Conservation (phyloP, 2,888 invertebrate genomes). For the Liopterus haemorrhoidalis region DNA sequence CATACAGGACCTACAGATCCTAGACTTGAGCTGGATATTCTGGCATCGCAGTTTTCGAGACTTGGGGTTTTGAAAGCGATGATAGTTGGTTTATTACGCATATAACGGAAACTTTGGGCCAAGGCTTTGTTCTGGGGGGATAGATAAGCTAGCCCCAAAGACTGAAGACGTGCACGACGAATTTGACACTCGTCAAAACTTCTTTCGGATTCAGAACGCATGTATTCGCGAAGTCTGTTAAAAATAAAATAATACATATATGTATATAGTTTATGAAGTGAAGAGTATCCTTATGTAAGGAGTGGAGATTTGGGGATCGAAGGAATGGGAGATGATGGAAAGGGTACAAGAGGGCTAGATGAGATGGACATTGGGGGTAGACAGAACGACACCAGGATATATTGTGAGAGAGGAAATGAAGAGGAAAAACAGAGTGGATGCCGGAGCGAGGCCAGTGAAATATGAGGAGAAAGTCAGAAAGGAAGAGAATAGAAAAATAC, state of each 20-base stretch:
- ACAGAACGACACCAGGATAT: too few relatives aligned
- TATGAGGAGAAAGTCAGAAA: too few relatives aligned
- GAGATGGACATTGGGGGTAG: too few relatives aligned
- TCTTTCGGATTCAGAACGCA: constrained; percentile 73
- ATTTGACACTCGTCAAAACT: constrained; percentile 66
- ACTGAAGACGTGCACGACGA: constrained; percentile 56
- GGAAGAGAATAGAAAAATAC: too few relatives aligned
- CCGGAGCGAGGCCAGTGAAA: too few relatives aligned
- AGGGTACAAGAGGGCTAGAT: too few relatives aligned
- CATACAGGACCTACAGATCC: constrained; percentile 52
- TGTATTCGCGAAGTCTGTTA: constrained; percentile 61
- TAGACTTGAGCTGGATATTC: constrained; percentile 53
- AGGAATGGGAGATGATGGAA: too few relatives aligned
- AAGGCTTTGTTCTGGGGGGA: constrained; percentile 74
- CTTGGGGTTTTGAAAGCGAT: constrained; percentile 83
- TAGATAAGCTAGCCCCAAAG: constrained; percentile 61
- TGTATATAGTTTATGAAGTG: too few relatives aligned
- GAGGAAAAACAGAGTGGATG: too few relatives aligned
- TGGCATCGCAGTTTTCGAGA: constrained; percentile 61
- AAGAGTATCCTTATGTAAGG: too few relatives aligned
- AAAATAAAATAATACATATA: constrained; percentile 12
- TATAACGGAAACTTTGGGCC: constrained; percentile 83
- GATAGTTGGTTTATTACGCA: constrained; percentile 82
- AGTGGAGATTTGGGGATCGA: too few relatives aligned
- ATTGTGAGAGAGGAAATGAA: too few relatives aligned